Evolutionary conservation across 2,113 vertebrate species (phyloP), one percentile per base, ranked within the genome.

Genomic region (Osmerus eperlanus): DNA sequence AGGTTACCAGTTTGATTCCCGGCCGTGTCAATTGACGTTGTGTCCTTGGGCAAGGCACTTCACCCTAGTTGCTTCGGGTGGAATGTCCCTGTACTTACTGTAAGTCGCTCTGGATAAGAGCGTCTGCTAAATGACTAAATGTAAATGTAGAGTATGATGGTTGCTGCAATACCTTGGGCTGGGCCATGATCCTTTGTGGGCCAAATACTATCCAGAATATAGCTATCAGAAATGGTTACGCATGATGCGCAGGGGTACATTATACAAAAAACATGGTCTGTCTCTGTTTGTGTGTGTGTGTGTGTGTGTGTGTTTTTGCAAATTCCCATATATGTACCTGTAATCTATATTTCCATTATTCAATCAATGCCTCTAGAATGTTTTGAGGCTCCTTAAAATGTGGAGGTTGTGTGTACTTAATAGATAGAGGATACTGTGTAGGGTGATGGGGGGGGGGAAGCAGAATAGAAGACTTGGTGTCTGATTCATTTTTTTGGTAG

Each of bases 401-500:
- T 14, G 54, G 54, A 14, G 32, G 32, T 36, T 36, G 32, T 36
- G 7, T 36, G 32, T 36, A 6, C 7, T 36, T 5, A 36, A 36
- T 36, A 36, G 32, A 36, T 36, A 36, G 41, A 36, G 32, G 32
- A 36, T 36, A 36, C 25, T 28, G 25, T 28, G 25, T 28, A 28
- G 25, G 25, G 25, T 28, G 25, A 28, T 28, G 25, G 25, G 25
- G 25, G 3, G 25, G 25, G 25, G 25, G 25, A 2, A 3, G 25
- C 7, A 36, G 32, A 36, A 36, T 36, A 36, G 32, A 36, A 36
- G 5, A 36, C 32, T 36, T 36, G 32, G 32, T 72, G 19, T 70
- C 65, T 68, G 21, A n/a, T 53, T 56, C 18, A 32, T 66, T 52
- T 70, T 70, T 13, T n/a, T 54, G 41, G 29, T 54, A 7, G n/a